Conservation (phyloP, 92 coral and sea anemone genomes). For the Palythoa heliodiscus region DNA sequence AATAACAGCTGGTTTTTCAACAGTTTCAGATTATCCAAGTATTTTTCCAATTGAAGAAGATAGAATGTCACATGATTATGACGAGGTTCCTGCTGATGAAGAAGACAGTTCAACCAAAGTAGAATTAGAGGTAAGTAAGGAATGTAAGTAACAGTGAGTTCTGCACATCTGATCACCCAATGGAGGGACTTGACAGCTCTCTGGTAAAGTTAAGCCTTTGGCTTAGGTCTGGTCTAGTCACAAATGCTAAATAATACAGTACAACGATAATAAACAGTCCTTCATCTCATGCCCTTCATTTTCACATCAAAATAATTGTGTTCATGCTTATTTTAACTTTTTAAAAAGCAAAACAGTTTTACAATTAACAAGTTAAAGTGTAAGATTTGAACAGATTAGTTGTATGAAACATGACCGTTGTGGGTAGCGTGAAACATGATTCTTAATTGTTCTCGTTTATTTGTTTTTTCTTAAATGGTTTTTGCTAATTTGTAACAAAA, state of each 20-base stretch:
- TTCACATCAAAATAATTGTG: no score
- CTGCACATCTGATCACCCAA: not conserved
- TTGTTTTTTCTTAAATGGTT: no score
- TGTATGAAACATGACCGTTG: not conserved
- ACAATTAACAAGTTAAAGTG: not conserved
- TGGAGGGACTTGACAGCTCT: not conserved
- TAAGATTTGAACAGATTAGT: not conserved
- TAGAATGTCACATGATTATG: conserved; percentile 89
- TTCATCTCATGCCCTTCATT: no score
- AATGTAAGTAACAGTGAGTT: not conserved
- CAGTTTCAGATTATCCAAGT: conserved; percentile 60
- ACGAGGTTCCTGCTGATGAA: conserved; percentile 93
- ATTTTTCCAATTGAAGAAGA: conserved; percentile 88
- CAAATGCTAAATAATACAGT: no score
- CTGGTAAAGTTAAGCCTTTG: no score
- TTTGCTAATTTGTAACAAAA: no score
- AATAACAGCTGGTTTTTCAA: not conserved
- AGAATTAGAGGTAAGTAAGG: conserved; percentile 31
- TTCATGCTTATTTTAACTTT: no score
- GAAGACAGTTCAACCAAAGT: conserved; percentile 53
- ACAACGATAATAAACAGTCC: no score
- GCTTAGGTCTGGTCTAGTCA: no score
- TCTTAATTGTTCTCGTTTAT: no score
- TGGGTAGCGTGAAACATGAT: not conserved
- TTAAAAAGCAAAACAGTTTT: no score